Base-by-base conservation (phyloP, 2,888 invertebrate species). In the Galeopsomyia nigrocyanea region DNA sequence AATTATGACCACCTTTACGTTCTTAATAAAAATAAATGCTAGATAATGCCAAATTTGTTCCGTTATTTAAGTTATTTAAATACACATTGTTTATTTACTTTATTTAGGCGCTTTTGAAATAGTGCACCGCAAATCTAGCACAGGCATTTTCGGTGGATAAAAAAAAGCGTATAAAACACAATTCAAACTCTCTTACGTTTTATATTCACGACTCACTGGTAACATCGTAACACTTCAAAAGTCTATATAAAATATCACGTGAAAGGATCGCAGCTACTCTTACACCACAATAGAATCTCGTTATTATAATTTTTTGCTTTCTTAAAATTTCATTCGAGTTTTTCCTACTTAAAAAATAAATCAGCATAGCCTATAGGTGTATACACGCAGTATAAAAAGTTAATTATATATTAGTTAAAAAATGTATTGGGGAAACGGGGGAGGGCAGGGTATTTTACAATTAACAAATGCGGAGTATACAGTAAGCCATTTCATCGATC, bases 1-100 rank as follows among this genome's bases (percentile, higher is more conserved):
- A 83, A 84, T 82, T 82, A 84, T 81, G 77, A 84, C 80, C 80
- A 82, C 79, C 81, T 80, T 82, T 80, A 82, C 82, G 81, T 85
- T 84, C 81, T 82, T 85, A 85, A 84, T 83, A 85, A 86, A 39
- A 86, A 86, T 86, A 84, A 84, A 86, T 85, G 84, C 84, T 85
- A 85, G 83, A 82, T 83, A 85, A 85, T 82, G 83, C 83, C 84
- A 83, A 86, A 82, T 79, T 79, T 80, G 77, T 82, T 80, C 79
- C 67, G 56, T 79, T 81, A 78, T 79, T 75, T 77, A 76, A 76
- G 58, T 79, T 81, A 78, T 79, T 75, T 78, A 76, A 76, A 57
- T 72, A 73, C 49, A 22, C 13, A 73, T 64, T 76, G 65, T 77
- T 71, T 68, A 62, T 78, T 78, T 75, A 76, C 77, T 73, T 70